phyloP scores from a whole-genome alignment of 2,797 vertebrate genomes.

The Liparis tanakae region DNA sequence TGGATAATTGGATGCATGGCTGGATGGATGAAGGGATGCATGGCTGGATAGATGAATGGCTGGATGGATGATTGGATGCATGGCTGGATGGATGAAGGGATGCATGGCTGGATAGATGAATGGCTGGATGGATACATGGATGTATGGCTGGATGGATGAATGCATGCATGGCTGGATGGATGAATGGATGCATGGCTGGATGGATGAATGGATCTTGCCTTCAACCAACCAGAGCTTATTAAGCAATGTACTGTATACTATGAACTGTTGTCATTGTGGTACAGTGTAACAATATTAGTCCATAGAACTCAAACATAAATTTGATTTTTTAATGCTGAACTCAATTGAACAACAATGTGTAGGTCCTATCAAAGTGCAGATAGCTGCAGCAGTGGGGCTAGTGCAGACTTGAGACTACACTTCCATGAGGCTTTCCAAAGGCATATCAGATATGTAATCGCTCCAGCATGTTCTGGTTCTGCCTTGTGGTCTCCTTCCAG shows the following conservation, averaged over 20 bases:
- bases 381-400: not conserved
- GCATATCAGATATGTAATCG: constrained; percentile 33
- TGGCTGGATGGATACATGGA: no score
- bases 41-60: no score
- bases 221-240: constrained; percentile 49
- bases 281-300: constrained; percentile 30
- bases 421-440: constrained; percentile 21
- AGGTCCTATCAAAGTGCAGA: constrained; percentile 6
- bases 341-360: constrained; percentile 35
- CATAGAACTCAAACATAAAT: constrained; percentile 44
- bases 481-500: constrained; percentile 9
- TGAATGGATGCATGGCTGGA: no score
- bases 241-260: constrained; percentile 10
- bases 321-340: constrained; percentile 29
- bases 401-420: constrained; percentile 5
- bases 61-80: no score
- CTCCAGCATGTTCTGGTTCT: constrained; percentile 23
- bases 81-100: no score
- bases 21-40: no score
- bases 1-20: no score
- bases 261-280: constrained; percentile 15
- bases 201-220: constrained; percentile 23
- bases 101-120: no score
- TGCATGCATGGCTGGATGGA: no score
- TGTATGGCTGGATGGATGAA: no score